Evolutionary conservation across 2,113 vertebrate genomes (phyloP), one percentile per base, ranked within the genome.

Genomic region (Nematolebias whitei): DNA sequence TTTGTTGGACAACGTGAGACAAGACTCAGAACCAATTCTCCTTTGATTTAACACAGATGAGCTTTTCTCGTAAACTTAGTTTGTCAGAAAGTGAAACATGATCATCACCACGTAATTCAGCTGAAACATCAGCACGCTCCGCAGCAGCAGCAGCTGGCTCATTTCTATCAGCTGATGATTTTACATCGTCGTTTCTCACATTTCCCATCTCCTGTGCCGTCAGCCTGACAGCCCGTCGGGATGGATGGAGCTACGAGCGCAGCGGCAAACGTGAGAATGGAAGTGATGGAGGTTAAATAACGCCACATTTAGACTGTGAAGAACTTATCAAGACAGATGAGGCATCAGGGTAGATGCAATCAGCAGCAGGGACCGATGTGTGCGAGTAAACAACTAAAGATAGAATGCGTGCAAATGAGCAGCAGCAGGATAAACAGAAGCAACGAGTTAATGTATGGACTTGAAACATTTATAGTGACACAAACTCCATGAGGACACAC

Each of bases 281-380:
- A 12, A 40, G 40, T 53, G 54, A 68, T 49, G 67, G 48, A 53
- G 68, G 75, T 68, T 68, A 64, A 68, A 64, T 18, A 39, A 51
- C 5, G n/a, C 19, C 59, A 67, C 48, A 57, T 65, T 73, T 56
- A 65, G 40, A 58, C 20, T 5, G 6, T 38, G 47, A 35, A 58
- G 58, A n/a, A 40, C 51, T 32, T 22, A 71, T 63, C 12, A 15
- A 45, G 14, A 49, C 48, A 22, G 72, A 65, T 32, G 54, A 59
- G 59, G 23, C 48, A 19, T 50, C 38, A 5, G 35, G 13, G 51
- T 20, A 54, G 63, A 51, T 23, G 62, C n/a, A 55, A 50, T 63
- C 54, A 68, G 59, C 48, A 35, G 15, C 2, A 14, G 55, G 62
- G 29, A 41, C 26, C 2, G 32, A 52, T 19, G 29, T 12, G n/a